phyloP scores from a whole-genome alignment of 53 echinoderm and acorn worm genomes.

The Mesocentrotus franciscanus region DNA sequence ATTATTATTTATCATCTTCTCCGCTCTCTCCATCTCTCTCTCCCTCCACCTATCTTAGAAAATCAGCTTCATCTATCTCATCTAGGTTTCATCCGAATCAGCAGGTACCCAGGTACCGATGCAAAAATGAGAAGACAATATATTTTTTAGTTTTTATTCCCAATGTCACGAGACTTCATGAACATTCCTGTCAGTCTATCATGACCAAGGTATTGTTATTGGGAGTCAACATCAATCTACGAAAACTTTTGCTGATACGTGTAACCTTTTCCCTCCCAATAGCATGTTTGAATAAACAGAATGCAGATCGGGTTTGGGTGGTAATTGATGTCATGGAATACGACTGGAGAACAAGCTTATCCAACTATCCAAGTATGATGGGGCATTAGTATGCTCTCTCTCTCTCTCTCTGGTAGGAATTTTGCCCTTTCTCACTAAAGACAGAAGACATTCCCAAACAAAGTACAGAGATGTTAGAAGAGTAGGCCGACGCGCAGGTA shows the following conservation, averaged over 20 bases:
- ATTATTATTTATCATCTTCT: not conserved
- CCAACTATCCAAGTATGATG: not conserved
- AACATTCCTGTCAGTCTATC: not conserved
- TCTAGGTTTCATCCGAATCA: not conserved
- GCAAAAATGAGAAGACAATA: not conserved
- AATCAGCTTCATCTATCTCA: not conserved
- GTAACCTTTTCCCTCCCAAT: not conserved
- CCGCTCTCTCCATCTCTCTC: not conserved
- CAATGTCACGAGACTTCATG: not conserved
- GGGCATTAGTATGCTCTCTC: not conserved
- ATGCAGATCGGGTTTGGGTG: not conserved
- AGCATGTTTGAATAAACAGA: not conserved
- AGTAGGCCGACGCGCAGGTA: too few species aligned
- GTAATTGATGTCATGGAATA: constrained; percentile 6
- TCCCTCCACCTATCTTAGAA: not conserved
- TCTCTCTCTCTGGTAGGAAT: not conserved
- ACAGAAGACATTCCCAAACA: not conserved
- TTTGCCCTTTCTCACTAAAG: not conserved
- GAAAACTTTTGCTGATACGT: not conserved
- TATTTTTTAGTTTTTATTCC: not conserved
- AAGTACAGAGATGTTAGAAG: too few species aligned
- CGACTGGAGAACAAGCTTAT: not conserved
- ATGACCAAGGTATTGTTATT: not conserved
- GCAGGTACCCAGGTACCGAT: not conserved
- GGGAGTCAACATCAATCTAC: not conserved